Evolutionary conservation across 1,140 invertebrate genomes (phyloP).

Genomic region (Sitobion miscanthi): DNA sequence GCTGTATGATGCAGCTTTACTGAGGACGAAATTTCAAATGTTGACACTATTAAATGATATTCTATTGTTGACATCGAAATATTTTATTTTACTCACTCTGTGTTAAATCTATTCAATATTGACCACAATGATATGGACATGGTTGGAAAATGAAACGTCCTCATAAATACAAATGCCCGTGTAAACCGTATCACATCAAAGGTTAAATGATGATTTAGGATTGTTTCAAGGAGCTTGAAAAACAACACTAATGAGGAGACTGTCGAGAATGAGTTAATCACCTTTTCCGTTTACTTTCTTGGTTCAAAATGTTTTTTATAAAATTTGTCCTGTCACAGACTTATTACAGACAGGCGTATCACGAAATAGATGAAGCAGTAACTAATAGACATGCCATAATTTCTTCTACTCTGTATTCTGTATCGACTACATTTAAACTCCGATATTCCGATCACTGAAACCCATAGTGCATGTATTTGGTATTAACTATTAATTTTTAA

Average conservation of each 20-base stretch:
- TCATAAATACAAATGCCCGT: conserved; percentile 19
- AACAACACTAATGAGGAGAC: not conserved
- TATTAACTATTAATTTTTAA: too few relatives aligned
- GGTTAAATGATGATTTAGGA: not conserved
- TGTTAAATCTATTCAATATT: conserved; percentile 6
- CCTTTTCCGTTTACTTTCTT: not conserved
- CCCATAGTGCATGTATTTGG: not conserved
- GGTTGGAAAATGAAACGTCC: conserved; percentile 46
- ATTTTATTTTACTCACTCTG: conserved; percentile 15
- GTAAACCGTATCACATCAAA: not conserved
- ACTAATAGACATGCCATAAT: not conserved
- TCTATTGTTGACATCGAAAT: not conserved
- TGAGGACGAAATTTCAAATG: not conserved
- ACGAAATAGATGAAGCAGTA: not conserved
- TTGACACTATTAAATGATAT: not conserved
- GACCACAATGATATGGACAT: conserved; percentile 49
- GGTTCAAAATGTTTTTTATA: not conserved
- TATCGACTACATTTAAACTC: not conserved
- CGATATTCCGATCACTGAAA: not conserved
- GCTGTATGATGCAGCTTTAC: conserved; percentile 39
- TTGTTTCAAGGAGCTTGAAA: not conserved
- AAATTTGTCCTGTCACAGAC: not conserved
- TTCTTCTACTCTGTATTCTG: not conserved
- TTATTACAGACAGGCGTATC: not conserved
- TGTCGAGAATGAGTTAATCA: not conserved